A percentile compares a stretch with the other conserved stretches of the same genome.
Evolutionary conservation across 2,888 invertebrate species (phyloP).

Genomic region (Thymelicus lineola): DNA sequence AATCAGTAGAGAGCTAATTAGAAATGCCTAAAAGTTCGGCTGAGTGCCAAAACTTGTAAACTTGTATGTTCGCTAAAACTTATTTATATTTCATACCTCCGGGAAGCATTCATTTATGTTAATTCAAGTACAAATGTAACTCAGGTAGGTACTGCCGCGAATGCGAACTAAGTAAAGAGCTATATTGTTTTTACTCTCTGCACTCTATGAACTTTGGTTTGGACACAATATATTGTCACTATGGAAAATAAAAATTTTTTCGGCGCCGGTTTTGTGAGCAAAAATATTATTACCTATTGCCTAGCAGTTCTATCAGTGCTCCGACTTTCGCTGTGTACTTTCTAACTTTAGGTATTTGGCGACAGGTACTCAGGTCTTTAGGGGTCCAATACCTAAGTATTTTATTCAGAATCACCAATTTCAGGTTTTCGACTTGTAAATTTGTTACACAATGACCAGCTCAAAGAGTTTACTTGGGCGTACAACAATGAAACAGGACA

Average conservation of each 20-base stretch:
- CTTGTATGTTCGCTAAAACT: slow-evolving; percentile 9
- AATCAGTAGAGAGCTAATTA: slow-evolving; percentile 8
- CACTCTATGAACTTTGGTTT: too few species aligned
- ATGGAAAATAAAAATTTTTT: too few species aligned
- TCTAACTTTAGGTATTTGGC: too few species aligned
- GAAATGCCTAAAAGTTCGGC: slow-evolving; percentile 3
- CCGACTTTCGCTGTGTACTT: too few species aligned
- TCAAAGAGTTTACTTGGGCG: slow-evolving; percentile 74
- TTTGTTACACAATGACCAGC: slow-evolving; percentile 71
- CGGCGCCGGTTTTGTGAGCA: too few species aligned
- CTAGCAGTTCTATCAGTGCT: too few species aligned
- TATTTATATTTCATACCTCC: too few species aligned
- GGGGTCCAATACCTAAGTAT: slow-evolving; percentile 25
- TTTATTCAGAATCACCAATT: slow-evolving; percentile 41
- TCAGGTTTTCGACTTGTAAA: slow-evolving; percentile 86
- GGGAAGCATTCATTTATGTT: neutral
- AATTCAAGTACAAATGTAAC: slow-evolving; percentile 25
- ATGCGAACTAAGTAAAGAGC: too few species aligned
- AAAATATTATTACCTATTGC: too few species aligned
- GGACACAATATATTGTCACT: too few species aligned
- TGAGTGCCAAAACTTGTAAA: slow-evolving; percentile 10
- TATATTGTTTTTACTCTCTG: too few species aligned
- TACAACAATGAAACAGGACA: slow-evolving; percentile 57
- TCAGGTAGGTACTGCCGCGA: too few species aligned
- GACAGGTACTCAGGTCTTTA: neutral